These are phyloP conservation scores for Philypnodon macrostomus DNA, from an alignment of 2,797 vertebrate genomes.

Conservation along the genomic window DNA sequence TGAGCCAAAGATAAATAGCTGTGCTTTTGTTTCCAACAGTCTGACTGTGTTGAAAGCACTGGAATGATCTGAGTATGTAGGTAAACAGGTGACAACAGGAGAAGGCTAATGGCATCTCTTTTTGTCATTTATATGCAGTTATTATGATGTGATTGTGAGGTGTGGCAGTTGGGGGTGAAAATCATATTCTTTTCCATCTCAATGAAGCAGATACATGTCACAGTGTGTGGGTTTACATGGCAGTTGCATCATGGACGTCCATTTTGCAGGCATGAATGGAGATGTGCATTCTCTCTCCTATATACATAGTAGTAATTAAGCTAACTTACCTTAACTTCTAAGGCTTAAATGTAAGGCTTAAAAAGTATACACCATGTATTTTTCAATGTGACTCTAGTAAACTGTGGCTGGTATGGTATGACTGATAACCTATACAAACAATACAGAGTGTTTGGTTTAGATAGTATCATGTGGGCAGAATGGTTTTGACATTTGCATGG, in stretches of 20 bases:
- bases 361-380: background rate
- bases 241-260: slow-evolving; percentile 58
- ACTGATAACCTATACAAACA: slow-evolving; percentile 8
- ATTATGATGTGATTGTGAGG: slow-evolving; percentile 6
- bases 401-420: background rate
- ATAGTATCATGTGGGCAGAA: slow-evolving; percentile 25
- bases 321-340: too few species aligned
- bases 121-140: background rate
- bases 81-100: slow-evolving; percentile 54
- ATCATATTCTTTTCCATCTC: background rate
- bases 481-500: slow-evolving; percentile 53
- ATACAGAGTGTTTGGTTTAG: slow-evolving; percentile 13
- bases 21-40: slow-evolving; percentile 13
- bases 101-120: slow-evolving; percentile 12
- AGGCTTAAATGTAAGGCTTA: too few species aligned
- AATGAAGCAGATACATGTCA: slow-evolving; percentile 1
- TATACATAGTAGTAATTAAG: slow-evolving; percentile 3
- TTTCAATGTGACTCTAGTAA: background rate
- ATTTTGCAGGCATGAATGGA: slow-evolving; percentile 48
- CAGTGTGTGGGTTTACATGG: slow-evolving; percentile 41
- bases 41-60: slow-evolving; percentile 12
- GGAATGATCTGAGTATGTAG: slow-evolving; percentile 34
- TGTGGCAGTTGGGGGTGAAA: slow-evolving; percentile 12
- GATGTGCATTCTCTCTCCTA: background rate
- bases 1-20: slow-evolving; percentile 20